A percentile compares a stretch with the other conserved stretches of the same genome.
These are phyloP conservation scores for Achroia grisella DNA, from an alignment of 1,140 invertebrate genomes.

Conservation along the genomic window DNA sequence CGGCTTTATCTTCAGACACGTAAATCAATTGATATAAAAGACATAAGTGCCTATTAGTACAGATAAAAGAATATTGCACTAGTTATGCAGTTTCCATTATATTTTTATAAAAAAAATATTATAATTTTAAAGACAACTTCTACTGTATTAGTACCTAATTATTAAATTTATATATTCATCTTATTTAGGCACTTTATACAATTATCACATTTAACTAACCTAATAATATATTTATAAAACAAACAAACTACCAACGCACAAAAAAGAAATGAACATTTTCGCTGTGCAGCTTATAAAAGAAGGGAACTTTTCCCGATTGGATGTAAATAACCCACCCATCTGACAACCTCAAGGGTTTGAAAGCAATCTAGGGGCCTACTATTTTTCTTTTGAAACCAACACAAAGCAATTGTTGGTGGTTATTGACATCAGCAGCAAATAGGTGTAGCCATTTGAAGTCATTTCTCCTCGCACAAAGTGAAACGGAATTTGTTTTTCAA, in stretches of 20 bases:
- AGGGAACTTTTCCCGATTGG: conserved; percentile 20
- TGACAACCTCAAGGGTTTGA: conserved; percentile 35
- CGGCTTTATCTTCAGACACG: too few relatives aligned
- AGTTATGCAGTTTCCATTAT: too few relatives aligned
- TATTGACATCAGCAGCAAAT: conserved; percentile 22
- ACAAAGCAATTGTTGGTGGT: conserved; percentile 39
- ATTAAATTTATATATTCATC: too few relatives aligned
- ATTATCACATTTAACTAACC: not conserved
- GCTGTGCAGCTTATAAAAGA: conserved; percentile 16
- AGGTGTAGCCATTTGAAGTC: conserved; percentile 12
- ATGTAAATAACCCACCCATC: conserved; percentile 30
- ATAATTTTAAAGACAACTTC: too few relatives aligned
- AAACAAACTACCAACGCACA: not conserved
- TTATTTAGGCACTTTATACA: too few relatives aligned
- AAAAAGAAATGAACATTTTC: not conserved
- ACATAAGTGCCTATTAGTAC: too few relatives aligned
- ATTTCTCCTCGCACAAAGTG: conserved; percentile 10
- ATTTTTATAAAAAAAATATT: too few relatives aligned
- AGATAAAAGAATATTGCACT: too few relatives aligned
- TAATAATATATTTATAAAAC: not conserved
- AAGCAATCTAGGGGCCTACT: conserved; percentile 26
- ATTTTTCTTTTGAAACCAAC: conserved; percentile 37
- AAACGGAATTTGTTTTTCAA: not conserved
- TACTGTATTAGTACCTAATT: too few relatives aligned
- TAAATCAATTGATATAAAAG: too few relatives aligned